Percentiles rank a stretch among this genome's conserved stretches.
Conservation (phyloP, 2,797 vertebrate genomes). For the Antrozous pallidus region DNA sequence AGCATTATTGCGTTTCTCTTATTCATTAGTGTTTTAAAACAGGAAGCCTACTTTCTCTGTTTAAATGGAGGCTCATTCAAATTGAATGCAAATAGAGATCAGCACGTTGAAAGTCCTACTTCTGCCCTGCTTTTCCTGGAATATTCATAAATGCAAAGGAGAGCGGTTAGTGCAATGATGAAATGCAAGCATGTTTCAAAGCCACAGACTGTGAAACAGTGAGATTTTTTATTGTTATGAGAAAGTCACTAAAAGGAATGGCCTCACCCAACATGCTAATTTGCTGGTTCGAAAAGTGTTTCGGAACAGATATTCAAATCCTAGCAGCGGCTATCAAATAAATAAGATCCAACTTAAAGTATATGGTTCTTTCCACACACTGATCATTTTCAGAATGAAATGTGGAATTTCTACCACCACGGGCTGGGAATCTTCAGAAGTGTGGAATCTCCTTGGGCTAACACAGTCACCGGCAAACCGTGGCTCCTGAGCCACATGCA, state of each 20-base stretch:
- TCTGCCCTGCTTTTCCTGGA: conserved; percentile 45
- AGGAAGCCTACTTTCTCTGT: conserved; percentile 46
- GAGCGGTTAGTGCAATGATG: background rate
- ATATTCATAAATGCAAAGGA: conserved; percentile 63
- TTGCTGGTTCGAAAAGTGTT: conserved; percentile 11
- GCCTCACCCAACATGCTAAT: background rate
- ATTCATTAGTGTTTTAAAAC: conserved; percentile 68
- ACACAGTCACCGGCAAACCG: too few species aligned
- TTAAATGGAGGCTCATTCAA: conserved; percentile 69
- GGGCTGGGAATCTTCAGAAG: background rate
- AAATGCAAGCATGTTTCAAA: conserved; percentile 41
- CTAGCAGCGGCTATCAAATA: background rate
- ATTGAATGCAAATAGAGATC: conserved; percentile 66
- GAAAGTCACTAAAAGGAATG: conserved; percentile 42
- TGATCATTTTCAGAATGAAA: conserved; percentile 32
- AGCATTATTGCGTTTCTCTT: conserved; percentile 61
- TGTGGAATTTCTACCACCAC: background rate
- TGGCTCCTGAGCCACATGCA: too few species aligned
- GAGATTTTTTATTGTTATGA: conserved; percentile 13
- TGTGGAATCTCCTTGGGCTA: background rate
- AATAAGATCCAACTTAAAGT: background rate
- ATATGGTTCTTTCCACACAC: background rate
- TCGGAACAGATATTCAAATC: conserved; percentile 38
- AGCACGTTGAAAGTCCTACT: conserved; percentile 41
- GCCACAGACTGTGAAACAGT: background rate